Conservation (phyloP, 2,888 invertebrate species). For the Biston betularia region DNA sequence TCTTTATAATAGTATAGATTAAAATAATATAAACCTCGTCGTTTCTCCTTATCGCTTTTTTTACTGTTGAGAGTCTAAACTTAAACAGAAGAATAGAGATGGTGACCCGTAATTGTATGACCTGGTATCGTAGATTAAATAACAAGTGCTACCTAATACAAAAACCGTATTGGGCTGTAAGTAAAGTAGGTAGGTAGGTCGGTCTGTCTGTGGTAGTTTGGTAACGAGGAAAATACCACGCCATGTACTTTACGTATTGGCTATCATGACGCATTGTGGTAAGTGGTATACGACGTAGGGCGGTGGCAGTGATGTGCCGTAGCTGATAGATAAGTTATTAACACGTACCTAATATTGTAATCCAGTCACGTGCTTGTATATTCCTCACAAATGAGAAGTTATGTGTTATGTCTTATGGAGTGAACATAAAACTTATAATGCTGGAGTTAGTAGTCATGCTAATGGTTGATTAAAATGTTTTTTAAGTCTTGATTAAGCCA, state of each 20-base stretch:
- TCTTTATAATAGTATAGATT: too few relatives aligned
- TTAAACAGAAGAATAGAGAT: too few relatives aligned
- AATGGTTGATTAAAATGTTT: not conserved
- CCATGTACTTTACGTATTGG: not conserved
- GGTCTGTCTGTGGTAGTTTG: slow-evolving; percentile 39
- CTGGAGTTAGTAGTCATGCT: not conserved
- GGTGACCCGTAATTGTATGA: slow-evolving; percentile 31
- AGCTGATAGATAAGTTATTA: slow-evolving; percentile 14
- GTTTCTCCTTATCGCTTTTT: too few relatives aligned
- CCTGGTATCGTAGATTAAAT: slow-evolving; percentile 3
- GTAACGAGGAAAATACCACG: slow-evolving; percentile 55
- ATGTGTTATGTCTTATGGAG: slow-evolving; percentile 1
- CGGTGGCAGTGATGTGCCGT: slow-evolving; percentile 16
- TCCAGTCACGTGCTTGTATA: slow-evolving; percentile 22
- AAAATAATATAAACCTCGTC: too few relatives aligned
- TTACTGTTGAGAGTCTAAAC: too few relatives aligned
- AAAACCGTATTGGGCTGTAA: slow-evolving; percentile 17
- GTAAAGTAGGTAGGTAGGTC: slow-evolving; percentile 32
- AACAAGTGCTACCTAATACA: not conserved
- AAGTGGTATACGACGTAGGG: slow-evolving; percentile 17
- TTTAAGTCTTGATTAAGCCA: not conserved
- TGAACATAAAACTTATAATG: not conserved
- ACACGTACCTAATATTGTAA: slow-evolving; percentile 25
- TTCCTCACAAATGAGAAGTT: slow-evolving; percentile 16
- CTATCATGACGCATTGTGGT: slow-evolving; percentile 37